These are phyloP conservation scores for Solen grandis DNA, from an alignment of 1,140 invertebrate species.

Conservation along the genomic window DNA sequence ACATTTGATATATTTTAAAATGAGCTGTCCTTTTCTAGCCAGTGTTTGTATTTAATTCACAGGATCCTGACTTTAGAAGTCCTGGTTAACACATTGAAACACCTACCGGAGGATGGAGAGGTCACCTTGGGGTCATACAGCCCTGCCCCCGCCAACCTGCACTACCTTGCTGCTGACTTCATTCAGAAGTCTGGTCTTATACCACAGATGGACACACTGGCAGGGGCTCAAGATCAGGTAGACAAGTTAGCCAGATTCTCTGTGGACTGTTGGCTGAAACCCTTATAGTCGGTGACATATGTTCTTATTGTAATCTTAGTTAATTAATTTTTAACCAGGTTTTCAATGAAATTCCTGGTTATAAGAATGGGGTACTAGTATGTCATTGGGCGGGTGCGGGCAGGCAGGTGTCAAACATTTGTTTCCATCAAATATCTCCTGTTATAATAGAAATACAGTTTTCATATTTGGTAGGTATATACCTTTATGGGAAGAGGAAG, in stretches of 20 bases:
- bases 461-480: too few species aligned
- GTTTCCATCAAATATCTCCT: too few species aligned
- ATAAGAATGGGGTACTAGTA: neutral
- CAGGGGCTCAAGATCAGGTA: slow-evolving; percentile 6
- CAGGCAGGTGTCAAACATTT: too few species aligned
- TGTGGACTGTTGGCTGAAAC: neutral
- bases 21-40: neutral
- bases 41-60: neutral
- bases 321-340: neutral
- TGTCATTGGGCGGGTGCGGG: too few species aligned
- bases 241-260: neutral
- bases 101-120: slow-evolving; percentile 1
- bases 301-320: neutral
- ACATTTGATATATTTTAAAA: neutral
- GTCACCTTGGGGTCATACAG: neutral
- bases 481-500: too few species aligned
- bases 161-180: slow-evolving; percentile 39
- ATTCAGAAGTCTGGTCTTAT: slow-evolving; percentile 16
- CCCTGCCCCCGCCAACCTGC: slow-evolving; percentile 17
- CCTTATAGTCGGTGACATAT: neutral
- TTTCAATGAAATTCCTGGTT: neutral
- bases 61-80: slow-evolving; percentile 31
- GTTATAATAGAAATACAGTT: too few species aligned
- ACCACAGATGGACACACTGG: neutral
- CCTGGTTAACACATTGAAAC: slow-evolving; percentile 16